Percentiles rank a stretch among this genome's conserved stretches.
phyloP scores from a whole-genome alignment of 2,888 invertebrate species.

The Ophion obscuratus region DNA sequence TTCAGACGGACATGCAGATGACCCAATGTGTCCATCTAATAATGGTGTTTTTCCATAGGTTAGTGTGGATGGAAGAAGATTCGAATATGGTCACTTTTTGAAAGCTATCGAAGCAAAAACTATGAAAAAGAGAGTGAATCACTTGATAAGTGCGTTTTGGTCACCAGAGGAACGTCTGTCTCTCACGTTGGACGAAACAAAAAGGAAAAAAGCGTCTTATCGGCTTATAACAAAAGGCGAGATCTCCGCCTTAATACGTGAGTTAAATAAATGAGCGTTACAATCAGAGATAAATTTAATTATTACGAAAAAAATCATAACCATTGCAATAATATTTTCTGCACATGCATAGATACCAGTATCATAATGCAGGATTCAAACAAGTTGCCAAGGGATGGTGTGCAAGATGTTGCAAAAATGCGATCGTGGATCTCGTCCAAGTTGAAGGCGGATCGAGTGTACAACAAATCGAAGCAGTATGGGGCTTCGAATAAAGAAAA shows the following conservation, averaged over 20 bases:
- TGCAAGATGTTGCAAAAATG: constrained; percentile 10
- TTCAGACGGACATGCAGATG: neutral
- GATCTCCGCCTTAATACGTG: constrained; percentile 2
- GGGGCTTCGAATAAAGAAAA: constrained; percentile 2
- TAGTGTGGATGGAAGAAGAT: constrained; percentile 1
- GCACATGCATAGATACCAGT: constrained; percentile 11
- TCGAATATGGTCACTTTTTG: constrained; percentile 1
- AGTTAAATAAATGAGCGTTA: constrained; percentile 1
- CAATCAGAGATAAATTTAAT: neutral
- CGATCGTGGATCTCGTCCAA: neutral
- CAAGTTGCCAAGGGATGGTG: constrained; percentile 9
- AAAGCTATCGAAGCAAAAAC: neutral
- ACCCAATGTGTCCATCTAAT: neutral
- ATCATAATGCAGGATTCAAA: neutral
- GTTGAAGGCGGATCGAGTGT: constrained; percentile 6
- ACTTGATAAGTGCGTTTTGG: no score
- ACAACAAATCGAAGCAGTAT: neutral
- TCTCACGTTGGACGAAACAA: no score
- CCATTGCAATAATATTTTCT: constrained; percentile 8
- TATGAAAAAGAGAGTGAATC: no score
- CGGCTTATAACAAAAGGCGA: constrained; percentile 14
- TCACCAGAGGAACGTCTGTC: no score
- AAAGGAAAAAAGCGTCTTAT: neutral
- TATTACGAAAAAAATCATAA: constrained; percentile 2
- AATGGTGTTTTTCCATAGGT: constrained; percentile 3